Percentiles rank a stretch among this genome's conserved stretches.
These are phyloP conservation scores for Netelia fuscicornis DNA, from an alignment of 2,888 invertebrate species.

Conservation along the genomic window DNA sequence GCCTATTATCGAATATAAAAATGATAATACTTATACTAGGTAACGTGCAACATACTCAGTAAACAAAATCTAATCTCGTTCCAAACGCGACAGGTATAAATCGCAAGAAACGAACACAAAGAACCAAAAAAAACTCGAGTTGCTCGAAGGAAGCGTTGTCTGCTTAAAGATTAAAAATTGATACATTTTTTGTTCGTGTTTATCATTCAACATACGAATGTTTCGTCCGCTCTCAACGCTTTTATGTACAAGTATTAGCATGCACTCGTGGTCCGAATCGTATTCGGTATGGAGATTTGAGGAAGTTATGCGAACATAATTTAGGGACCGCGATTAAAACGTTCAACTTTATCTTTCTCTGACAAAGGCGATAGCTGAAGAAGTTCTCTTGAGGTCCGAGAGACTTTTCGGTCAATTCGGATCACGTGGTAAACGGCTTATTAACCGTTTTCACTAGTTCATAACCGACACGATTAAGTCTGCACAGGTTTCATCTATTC, in stretches of 20 bases:
- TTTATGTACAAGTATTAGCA: slow-evolving; percentile 2
- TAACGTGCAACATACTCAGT: slow-evolving; percentile 1
- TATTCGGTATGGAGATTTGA: slow-evolving; percentile 14
- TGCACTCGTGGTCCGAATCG: slow-evolving; percentile 20
- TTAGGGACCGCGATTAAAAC: slow-evolving; percentile 7
- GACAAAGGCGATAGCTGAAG: slow-evolving; percentile 2
- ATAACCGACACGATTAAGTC: slow-evolving; percentile 2
- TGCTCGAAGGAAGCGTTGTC: slow-evolving; percentile 41
- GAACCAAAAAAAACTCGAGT: slow-evolving; percentile 48
- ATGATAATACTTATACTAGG: slow-evolving; percentile 15
- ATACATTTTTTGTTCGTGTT: background rate
- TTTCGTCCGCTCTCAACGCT: slow-evolving; percentile 28
- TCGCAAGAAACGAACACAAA: slow-evolving; percentile 37
- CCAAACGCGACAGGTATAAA: background rate
- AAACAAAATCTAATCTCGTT: slow-evolving; percentile 2
- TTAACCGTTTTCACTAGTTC: slow-evolving; percentile 37
- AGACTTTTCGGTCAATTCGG: slow-evolving; percentile 19
- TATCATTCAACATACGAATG: slow-evolving; percentile 35
- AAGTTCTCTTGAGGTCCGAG: background rate
- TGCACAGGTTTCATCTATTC: slow-evolving; percentile 6
- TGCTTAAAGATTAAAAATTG: slow-evolving; percentile 21
- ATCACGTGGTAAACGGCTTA: slow-evolving; percentile 35
- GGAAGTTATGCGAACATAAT: background rate
- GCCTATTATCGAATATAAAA: slow-evolving; percentile 40
- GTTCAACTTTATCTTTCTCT: background rate